Base-by-base conservation (phyloP, 1,140 invertebrate species). In the Cotesia chilonis region DNA sequence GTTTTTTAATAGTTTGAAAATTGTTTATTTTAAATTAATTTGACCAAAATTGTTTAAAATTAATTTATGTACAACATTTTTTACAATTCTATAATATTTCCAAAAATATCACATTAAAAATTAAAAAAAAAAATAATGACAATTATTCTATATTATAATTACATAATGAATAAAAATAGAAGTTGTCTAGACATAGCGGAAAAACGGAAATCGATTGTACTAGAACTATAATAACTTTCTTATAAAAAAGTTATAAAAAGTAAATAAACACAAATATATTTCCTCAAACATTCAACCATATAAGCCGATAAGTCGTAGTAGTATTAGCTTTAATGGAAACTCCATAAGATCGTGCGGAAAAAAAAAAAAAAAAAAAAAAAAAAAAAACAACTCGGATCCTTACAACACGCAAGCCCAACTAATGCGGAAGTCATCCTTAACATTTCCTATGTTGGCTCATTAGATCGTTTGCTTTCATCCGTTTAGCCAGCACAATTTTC, bases 381-480 rank as follows among this genome's bases (percentile, higher is more conserved):
- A 41, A 41, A 47, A 7, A 47, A 47, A 4, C 10, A 47, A 47
- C 41, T 47, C 17, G 20, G 74, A 76, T 80, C 78, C 70, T 77
- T 77, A 72, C 75, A 77, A 77, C 74, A 76, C 72, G 76, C 74
- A 79, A 76, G 36, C 38, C 10, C 36, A 66, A 71, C 66, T 66
- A 66, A 80, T 66, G 78, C 81, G 81, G 78, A 83, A 83, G 68
- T 68, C 76, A 74, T 75, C 75, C 74, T 74, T 76, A 28, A 64
- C 61, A 71, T 66, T 71, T 71, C 61, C 70, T 66, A 65, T 52
- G 61, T 66, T 57, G 63, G 35, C 70, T 66, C 63, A 66, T 66
- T 66, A 66, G 60, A 55, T 71, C 52, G 10, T 35, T 14, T 54
- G 47, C 63, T 71, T 28, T 51, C 47, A 20, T 71, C 14, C 9